These are phyloP conservation scores for Coregonus suidteri DNA, from an alignment of 2,797 vertebrate species.

Conservation along the genomic window DNA sequence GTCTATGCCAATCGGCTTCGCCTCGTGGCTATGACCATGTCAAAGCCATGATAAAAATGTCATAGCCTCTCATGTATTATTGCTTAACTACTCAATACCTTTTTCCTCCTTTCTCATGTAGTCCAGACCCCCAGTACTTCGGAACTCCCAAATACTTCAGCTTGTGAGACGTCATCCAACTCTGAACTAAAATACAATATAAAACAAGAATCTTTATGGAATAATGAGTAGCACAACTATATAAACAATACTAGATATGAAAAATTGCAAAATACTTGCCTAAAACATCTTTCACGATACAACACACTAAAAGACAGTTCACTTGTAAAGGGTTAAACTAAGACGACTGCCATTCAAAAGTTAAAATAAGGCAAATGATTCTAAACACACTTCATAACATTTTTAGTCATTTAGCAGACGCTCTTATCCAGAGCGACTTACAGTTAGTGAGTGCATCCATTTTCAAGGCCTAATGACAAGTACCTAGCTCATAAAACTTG, in stretches of 20 bases:
- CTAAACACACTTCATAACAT: conserved; percentile 30
- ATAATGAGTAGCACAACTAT: not conserved
- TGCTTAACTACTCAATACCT: conserved; percentile 63
- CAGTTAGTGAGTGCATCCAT: too few relatives aligned
- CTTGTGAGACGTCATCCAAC: conserved; percentile 87
- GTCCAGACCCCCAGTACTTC: conserved; percentile 93
- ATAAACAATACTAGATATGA: too few relatives aligned
- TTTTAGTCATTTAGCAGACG: too few relatives aligned
- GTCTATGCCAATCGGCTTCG: too few relatives aligned
- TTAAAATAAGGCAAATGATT: conserved; percentile 12
- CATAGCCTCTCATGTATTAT: too few relatives aligned
- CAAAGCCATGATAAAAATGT: too few relatives aligned
- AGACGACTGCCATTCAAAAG: not conserved
- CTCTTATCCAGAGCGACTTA: too few relatives aligned
- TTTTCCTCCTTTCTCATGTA: conserved; percentile 86
- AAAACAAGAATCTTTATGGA: not conserved
- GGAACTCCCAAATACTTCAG: conserved; percentile 91
- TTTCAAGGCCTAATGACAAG: too few relatives aligned
- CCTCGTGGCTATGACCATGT: too few relatives aligned
- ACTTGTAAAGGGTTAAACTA: not conserved
- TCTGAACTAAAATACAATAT: conserved; percentile 79
- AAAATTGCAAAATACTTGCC: too few relatives aligned
- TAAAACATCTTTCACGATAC: not conserved
- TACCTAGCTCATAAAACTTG: conserved; percentile 26
- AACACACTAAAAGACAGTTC: not conserved